Evolutionary conservation across 2,888 invertebrate genomes (phyloP), one percentile per base, ranked within the genome.

Genomic region (Drosophila rellima): DNA sequence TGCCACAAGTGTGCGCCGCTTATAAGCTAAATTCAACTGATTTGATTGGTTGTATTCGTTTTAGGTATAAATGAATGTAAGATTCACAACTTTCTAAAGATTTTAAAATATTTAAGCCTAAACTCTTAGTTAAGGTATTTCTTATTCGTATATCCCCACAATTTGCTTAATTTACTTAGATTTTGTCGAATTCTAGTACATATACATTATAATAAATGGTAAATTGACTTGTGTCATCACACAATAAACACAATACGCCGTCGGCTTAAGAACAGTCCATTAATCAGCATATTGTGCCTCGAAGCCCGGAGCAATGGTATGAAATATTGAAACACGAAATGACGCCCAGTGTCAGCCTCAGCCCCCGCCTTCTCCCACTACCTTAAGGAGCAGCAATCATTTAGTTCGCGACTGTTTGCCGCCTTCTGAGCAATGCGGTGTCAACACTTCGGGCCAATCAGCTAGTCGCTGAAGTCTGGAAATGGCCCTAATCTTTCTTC

Each of bases 401-500:
- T 18, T 39, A 18, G 37, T 18, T 18, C 33, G 50, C 50, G 20
- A 50, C 51, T 69, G 18, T 45, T 35, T 39, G 31, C 26, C 59
- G 31, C 45, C 48, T 29, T 37, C 37, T 42, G 17, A 66, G 39
- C 63, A 66, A 62, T 70, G 79, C 77, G 62, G 29, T 44, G 69
- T 79, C 82, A 77, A 79, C 77, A 82, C 76, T 77, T 78, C 69
- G n/a, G 37, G 50, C 71, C 80, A 80, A 80, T 80, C 77, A 70
- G 55, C 55, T 33, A 42, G 31, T 51, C 29, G 39, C 59, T 29
- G 20, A 29, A 15, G 1, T 5, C 29, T 47, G 13, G 31, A 13
- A 29, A 33, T 33, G 48, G 11, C n/a, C 2, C n/a, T 5, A 17
- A 20, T 7, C 39, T 13, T 13, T 18, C n/a, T n/a, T 11, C 17